Percentiles rank a stretch among this genome's conserved stretches.
These are phyloP conservation scores for Dasypolia templi DNA, from an alignment of 2,888 invertebrate genomes.

Conservation along the genomic window DNA sequence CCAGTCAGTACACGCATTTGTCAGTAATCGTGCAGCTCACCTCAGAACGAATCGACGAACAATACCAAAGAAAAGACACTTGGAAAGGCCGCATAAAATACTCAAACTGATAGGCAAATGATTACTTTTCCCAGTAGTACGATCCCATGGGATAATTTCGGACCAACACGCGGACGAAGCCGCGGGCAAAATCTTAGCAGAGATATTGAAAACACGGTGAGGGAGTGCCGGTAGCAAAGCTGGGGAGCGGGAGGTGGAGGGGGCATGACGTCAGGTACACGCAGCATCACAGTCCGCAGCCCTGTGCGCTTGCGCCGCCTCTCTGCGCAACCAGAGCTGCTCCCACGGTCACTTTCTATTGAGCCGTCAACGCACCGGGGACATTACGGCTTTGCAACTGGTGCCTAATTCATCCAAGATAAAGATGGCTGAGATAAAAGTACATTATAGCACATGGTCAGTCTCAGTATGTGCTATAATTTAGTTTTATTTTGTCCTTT, in stretches of 20 bases:
- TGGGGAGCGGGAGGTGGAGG: too few relatives aligned
- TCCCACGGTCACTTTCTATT: slow-evolving; percentile 86
- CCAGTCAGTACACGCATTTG: too few relatives aligned
- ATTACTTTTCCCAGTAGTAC: not conserved
- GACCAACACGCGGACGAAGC: not conserved
- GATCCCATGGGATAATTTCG: not conserved
- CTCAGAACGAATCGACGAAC: too few relatives aligned
- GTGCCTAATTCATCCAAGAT: slow-evolving; percentile 68
- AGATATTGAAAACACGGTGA: slow-evolving; percentile 55
- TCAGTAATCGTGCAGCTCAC: too few relatives aligned
- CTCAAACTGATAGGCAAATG: too few relatives aligned
- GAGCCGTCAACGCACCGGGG: slow-evolving; percentile 69
- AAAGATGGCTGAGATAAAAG: slow-evolving; percentile 4
- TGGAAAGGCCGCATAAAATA: too few relatives aligned
- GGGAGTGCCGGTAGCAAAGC: slow-evolving; percentile 13
- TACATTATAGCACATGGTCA: not conserved
- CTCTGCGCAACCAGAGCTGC: slow-evolving; percentile 64
- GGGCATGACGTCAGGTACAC: slow-evolving; percentile 67
- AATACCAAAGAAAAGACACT: too few relatives aligned
- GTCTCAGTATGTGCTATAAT: too few relatives aligned
- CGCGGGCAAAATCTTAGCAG: slow-evolving; percentile 26
- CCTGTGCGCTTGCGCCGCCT: slow-evolving; percentile 62
- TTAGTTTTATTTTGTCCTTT: too few relatives aligned
- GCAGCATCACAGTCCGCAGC: slow-evolving; percentile 46
- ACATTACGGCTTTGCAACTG: slow-evolving; percentile 59